These are phyloP conservation scores for Eulacestoma nigropectus DNA, from an alignment of 2,113 vertebrate genomes.

Conservation along the genomic window DNA sequence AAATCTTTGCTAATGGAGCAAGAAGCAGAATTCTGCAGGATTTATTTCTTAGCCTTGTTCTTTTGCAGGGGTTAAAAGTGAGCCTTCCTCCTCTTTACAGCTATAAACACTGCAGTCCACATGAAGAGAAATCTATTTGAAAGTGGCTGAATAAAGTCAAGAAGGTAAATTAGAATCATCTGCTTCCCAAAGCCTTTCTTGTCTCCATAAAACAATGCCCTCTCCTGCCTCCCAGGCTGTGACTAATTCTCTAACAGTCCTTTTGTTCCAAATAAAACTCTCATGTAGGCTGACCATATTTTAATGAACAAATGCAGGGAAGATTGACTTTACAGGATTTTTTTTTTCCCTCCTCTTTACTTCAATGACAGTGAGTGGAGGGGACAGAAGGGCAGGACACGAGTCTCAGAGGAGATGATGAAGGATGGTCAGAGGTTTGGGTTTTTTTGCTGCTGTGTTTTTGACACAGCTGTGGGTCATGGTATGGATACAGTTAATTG, in stretches of 20 bases:
- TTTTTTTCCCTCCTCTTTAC: background rate
- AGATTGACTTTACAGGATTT: background rate
- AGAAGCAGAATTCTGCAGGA: background rate
- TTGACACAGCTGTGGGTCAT: background rate
- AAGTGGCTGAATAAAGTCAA: slow-evolving; percentile 54
- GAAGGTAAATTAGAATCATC: slow-evolving; percentile 68
- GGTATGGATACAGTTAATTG: background rate
- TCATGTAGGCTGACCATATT: slow-evolving; percentile 51
- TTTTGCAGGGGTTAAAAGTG: slow-evolving; percentile 18
- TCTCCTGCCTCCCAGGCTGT: slow-evolving; percentile 64
- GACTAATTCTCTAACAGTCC: slow-evolving; percentile 47
- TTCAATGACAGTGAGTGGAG: background rate
- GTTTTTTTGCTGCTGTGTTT: background rate
- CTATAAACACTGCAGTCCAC: background rate
- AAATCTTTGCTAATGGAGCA: background rate
- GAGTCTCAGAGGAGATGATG: background rate
- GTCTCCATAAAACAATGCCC: slow-evolving; percentile 55
- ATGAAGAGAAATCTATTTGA: slow-evolving; percentile 20
- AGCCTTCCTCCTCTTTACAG: background rate
- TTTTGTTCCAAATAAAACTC: slow-evolving; percentile 50
- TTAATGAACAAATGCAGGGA: slow-evolving; percentile 25
- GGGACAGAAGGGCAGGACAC: background rate
- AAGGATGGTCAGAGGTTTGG: background rate
- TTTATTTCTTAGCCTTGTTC: background rate
- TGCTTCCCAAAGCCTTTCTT: slow-evolving; percentile 55